These are phyloP conservation scores for Ichneumoninae sp. DNA, from an alignment of 2,888 invertebrate genomes.

Conservation along the genomic window DNA sequence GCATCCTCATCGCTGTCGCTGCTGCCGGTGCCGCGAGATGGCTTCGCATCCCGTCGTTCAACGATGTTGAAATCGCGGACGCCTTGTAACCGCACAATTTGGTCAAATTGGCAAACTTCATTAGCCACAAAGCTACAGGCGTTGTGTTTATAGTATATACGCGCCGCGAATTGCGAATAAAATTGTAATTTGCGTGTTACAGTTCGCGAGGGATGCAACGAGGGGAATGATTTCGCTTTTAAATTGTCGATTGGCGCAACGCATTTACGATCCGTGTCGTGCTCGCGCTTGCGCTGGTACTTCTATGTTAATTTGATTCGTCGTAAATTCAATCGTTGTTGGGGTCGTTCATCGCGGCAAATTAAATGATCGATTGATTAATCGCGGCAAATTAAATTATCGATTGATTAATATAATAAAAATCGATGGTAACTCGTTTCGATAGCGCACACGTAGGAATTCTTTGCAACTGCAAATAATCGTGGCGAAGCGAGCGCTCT, in stretches of 20 bases:
- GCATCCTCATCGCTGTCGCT: constrained; percentile 38
- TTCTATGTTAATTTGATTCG: not conserved
- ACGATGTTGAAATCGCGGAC: constrained; percentile 62
- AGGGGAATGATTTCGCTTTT: not conserved
- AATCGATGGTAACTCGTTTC: constrained; percentile 20
- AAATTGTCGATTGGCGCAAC: not conserved
- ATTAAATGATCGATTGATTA: constrained; percentile 32
- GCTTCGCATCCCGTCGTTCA: constrained; percentile 48
- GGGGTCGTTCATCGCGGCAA: not conserved
- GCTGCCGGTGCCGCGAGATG: constrained; percentile 15
- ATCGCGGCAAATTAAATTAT: constrained; percentile 9
- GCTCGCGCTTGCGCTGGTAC: not conserved
- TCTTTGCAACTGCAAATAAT: constrained; percentile 11
- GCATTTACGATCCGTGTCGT: constrained; percentile 8
- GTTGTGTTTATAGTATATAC: constrained; percentile 16
- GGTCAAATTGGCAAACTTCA: constrained; percentile 65
- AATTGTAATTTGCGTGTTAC: constrained; percentile 40
- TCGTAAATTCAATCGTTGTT: not conserved
- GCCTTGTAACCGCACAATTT: constrained; percentile 62
- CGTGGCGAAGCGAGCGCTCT: not conserved
- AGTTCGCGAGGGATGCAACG: not conserved
- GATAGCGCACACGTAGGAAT: constrained; percentile 2
- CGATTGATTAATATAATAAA: constrained; percentile 21
- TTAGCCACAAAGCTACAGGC: constrained; percentile 41
- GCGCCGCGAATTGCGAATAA: constrained; percentile 22